These are phyloP conservation scores for Drosophila repletoides DNA, from an alignment of 1,140 invertebrate genomes.

Conservation along the genomic window DNA sequence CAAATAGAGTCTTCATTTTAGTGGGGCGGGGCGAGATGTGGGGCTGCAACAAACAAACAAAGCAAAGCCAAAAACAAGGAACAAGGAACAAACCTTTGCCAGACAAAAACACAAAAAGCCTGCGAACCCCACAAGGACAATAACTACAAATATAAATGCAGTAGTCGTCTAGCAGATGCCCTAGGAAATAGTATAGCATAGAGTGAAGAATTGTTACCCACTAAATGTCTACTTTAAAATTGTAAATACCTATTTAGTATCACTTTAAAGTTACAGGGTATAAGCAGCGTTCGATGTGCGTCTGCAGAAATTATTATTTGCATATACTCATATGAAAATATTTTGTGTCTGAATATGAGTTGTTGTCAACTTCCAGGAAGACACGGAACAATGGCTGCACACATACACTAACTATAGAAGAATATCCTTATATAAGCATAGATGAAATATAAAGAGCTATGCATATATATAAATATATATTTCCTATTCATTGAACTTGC, in stretches of 20 bases:
- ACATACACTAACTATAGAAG: constrained; percentile 16
- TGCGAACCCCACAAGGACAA: neutral
- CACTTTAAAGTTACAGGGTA: neutral
- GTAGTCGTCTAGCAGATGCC: neutral
- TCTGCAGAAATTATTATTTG: constrained; percentile 12
- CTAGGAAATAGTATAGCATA: no score
- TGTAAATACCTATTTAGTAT: neutral
- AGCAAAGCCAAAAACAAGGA: neutral
- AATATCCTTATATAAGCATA: no score
- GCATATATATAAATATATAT: constrained; percentile 13
- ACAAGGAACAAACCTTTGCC: constrained; percentile 13
- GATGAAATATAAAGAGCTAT: neutral
- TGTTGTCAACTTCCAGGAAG: neutral
- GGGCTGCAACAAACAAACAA: constrained; percentile 35
- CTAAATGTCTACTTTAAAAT: no score
- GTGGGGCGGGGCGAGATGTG: no score
- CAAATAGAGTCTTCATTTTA: neutral
- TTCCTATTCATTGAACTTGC: constrained; percentile 67
- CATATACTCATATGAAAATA: constrained; percentile 14
- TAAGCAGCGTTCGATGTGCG: neutral
- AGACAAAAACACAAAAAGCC: constrained; percentile 16
- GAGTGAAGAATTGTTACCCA: no score
- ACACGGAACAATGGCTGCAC: constrained; percentile 17
- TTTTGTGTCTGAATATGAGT: constrained; percentile 15
- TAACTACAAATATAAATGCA: neutral